These are phyloP conservation scores for Eriosoma lanigerum DNA, from an alignment of 1,140 invertebrate genomes.

Conservation along the genomic window DNA sequence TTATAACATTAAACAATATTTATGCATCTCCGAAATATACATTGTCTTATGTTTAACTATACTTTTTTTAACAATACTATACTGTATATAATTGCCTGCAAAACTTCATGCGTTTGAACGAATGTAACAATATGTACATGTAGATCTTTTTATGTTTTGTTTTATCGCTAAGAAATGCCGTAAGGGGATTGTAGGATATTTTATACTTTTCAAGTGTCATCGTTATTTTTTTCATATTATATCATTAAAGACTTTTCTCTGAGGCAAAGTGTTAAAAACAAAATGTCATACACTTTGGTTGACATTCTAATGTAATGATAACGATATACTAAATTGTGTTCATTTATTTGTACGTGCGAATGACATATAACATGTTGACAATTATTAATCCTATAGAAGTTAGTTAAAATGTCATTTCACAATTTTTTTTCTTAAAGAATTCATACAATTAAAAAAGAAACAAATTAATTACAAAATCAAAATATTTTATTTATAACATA, in stretches of 20 bases:
- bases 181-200: not conserved
- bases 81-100: not conserved
- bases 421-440: too few relatives aligned
- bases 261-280: conserved; percentile 25
- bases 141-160: not conserved
- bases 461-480: too few relatives aligned
- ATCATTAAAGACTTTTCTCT: not conserved
- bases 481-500: too few relatives aligned
- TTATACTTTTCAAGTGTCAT: not conserved
- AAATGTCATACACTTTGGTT: conserved; percentile 25
- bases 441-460: too few relatives aligned
- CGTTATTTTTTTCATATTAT: conserved; percentile 34
- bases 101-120: not conserved
- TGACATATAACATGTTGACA: not conserved
- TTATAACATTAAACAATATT: too few relatives aligned
- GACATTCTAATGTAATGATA: conserved; percentile 30
- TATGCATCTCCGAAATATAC: too few relatives aligned
- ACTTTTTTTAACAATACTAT: too few relatives aligned
- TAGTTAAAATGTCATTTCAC: too few relatives aligned
- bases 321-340: conserved; percentile 14
- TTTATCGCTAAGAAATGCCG: not conserved
- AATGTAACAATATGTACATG: not conserved
- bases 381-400: conserved; percentile 10
- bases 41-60: too few relatives aligned
- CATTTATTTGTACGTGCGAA: not conserved